Evolutionary conservation across 2,797 vertebrate species (phyloP), one percentile per base, ranked within the genome.

Genomic region (Tamandua tetradactyla): DNA sequence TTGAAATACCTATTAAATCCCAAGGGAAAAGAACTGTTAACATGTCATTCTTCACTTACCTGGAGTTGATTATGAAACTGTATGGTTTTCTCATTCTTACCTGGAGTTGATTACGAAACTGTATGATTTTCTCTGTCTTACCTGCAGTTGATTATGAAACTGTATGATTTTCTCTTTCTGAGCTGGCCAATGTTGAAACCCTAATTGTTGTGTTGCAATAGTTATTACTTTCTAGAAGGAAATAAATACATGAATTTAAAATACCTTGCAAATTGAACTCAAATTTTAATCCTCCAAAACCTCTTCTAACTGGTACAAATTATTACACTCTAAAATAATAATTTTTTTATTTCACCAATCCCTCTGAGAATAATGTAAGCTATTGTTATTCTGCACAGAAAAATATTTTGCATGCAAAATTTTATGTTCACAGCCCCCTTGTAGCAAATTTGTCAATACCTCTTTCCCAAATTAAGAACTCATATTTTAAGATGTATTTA

Each of bases 121-220:
- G 95, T n/a, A 97, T 71, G 80, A 97, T 89, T 35, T 98, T 98
- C 69, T 98, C 95, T 89, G n/a, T n/a, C 92, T 94, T 93, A 98
- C 96, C 96, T 97, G 89, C 84, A 98, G 91, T 72, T 98, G 97
- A 68, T 96, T 95, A 93, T 96, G 80, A 94, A 98, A 95, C 42
- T 98, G 95, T n/a, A 97, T 71, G 80, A 97, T 89, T 35, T 98
- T 98, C 69, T 98, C 95, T 89, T 42, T 97, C 81, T 98, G 98
- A 89, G 95, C 87, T 74, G 92, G 92, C 95, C 97, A 98, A 0
- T 91, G 94, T 69, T 97, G 81, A 62, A 98, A 42, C 47, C 93
- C 92, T 71, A 98, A 95, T 23, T 97, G 86, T 7, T 96, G n/a
- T 57, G 93, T 96, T 87, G 96, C 98, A 59, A 68, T 44, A 84